phyloP scores from a whole-genome alignment of 92 coral and sea anemone species.

The Actinostola sp. region DNA sequence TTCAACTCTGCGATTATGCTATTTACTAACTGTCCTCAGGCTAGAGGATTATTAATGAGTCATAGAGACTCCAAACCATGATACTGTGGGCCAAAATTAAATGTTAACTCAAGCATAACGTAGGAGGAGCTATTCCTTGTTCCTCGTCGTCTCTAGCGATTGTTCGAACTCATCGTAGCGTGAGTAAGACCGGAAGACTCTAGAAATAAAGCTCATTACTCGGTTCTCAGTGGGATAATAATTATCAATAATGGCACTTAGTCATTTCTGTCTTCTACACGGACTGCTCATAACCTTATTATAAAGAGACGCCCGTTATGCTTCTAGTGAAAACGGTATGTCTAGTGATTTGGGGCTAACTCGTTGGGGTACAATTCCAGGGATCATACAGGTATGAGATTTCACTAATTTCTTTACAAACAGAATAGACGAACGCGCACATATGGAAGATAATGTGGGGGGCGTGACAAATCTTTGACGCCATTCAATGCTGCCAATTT shows the following conservation, averaged over 20 bases:
- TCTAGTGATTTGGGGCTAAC: constrained; percentile 9
- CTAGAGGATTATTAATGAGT: constrained; percentile 43
- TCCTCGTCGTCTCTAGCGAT: constrained; percentile 21
- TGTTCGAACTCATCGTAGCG: constrained; percentile 36
- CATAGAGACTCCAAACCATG: constrained; percentile 50
- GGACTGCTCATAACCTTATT: constrained; percentile 26
- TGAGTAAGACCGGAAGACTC: constrained; percentile 46
- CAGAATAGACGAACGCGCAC: constrained; percentile 55
- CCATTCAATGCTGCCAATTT: constrained; percentile 79
- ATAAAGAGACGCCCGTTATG: not conserved
- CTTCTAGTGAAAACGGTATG: not conserved
- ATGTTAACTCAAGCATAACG: constrained; percentile 32
- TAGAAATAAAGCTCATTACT: constrained; percentile 37
- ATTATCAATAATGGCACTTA: constrained; percentile 34
- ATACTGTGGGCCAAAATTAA: constrained; percentile 51
- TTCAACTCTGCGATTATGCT: constrained; percentile 10
- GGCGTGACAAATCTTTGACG: constrained; percentile 79
- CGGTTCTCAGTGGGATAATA: constrained; percentile 25
- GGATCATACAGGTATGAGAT: constrained; percentile 37
- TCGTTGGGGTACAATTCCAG: constrained; percentile 3
- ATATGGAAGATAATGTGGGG: constrained; percentile 75
- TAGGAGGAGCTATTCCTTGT: constrained; percentile 45
- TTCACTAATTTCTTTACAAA: constrained; percentile 53
- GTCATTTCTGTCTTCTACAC: constrained; percentile 31
- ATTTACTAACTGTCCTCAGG: constrained; percentile 28